Base-by-base conservation (phyloP, 2,797 vertebrate species). In the Enteromius fasciolatus region DNA sequence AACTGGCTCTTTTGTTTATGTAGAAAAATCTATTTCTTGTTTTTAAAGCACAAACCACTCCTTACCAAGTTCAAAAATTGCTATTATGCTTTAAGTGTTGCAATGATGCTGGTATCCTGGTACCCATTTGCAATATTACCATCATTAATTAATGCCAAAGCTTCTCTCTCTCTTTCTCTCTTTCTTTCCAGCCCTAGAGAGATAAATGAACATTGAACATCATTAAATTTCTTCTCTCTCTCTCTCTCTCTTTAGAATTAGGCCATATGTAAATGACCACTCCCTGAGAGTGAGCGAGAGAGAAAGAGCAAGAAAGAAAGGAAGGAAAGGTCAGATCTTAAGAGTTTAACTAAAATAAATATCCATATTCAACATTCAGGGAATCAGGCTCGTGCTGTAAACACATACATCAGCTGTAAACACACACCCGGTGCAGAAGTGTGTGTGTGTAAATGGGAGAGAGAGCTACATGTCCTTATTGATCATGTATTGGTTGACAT, bases 241-340 rank as follows among this genome's bases (percentile, higher is more conserved):
- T 50, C 48, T 17, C 48, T 54, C 50, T 52, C 50, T 8, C 2
- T 0, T 64, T 46, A 69, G 81, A 83, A 83, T 83, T 83, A 69
- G 81, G 81, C 73, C 81, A 83, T 83, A 83, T 83, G 81, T 77
- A 83, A 83, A 83, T 83, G 81, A 83, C 81, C 74, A 83, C 52
- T 83, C 66, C 66, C 81, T 68, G 18, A 75, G 80, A 57, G 61
- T 52, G 33, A 46, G 61, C 25, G 46, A 54, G 73, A 33, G 18
- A 82, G 50, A 57, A 41, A 36, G 31, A 79, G 44, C 41, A 25
- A 5, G 25, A 68, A 68, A 41, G 46, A 48, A 52, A 48, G 31
- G 17, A 61, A 76, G 33, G 61, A 75, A 76, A 68, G 63, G 70
- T 76, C 33, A 77, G 25, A 76, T 68, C 50, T 68, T 48, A 33